phyloP scores from a whole-genome alignment of 2,797 vertebrate species.

The Coregonus sp. region DNA sequence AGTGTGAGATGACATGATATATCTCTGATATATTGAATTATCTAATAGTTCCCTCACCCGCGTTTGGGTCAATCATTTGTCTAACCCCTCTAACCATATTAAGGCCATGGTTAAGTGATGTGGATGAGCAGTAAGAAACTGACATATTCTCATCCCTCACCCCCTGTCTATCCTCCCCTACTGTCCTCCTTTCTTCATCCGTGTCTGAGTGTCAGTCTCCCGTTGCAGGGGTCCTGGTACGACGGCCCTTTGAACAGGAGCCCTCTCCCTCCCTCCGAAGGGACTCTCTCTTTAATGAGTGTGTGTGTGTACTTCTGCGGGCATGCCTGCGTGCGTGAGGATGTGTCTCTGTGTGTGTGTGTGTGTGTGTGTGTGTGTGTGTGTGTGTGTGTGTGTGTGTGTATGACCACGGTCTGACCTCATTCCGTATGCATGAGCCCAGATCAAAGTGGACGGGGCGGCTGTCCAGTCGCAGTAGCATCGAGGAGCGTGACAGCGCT shows the following conservation, averaged over 20 bases:
- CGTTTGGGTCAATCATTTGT: neutral
- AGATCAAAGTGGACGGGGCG: constrained; percentile 81
- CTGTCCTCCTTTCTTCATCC: constrained; percentile 48
- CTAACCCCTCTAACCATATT: neutral
- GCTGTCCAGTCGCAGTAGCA: constrained; percentile 74
- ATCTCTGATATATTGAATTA: neutral
- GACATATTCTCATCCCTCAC: constrained; percentile 5
- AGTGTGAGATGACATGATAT: neutral
- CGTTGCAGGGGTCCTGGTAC: constrained; percentile 52
- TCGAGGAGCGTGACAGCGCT: constrained; percentile 72
- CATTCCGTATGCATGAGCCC: constrained; percentile 74
- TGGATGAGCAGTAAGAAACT: neutral
- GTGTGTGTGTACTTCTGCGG: constrained; percentile 9
- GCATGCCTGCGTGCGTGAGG: neutral
- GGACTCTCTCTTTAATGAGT: constrained; percentile 47
- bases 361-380: too few species aligned
- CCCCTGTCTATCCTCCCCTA: constrained; percentile 34
- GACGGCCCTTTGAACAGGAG: constrained; percentile 55
- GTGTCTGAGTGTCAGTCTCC: constrained; percentile 60
- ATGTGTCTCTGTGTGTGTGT: too few species aligned
- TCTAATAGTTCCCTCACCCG: neutral
- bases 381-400: constrained; percentile 31
- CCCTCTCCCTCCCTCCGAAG: constrained; percentile 25
- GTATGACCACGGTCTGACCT: constrained; percentile 78
- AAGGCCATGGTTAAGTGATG: neutral